Evolutionary conservation across 2,888 invertebrate genomes (phyloP).

Genomic region (Drosophila vallismaia): DNA sequence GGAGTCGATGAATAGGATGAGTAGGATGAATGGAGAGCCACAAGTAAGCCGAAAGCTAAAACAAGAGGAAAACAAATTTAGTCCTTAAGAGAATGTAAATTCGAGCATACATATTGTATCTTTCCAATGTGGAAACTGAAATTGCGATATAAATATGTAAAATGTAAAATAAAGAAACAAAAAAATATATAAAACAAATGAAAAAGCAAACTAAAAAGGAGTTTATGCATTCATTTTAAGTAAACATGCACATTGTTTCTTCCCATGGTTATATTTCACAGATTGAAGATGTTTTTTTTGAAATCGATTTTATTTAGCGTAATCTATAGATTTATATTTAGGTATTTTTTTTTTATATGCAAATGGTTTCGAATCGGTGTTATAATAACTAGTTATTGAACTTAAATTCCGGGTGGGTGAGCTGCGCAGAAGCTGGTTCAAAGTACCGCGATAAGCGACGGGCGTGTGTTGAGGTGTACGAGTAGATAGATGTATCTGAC

Average conservation of each 20-base stretch:
- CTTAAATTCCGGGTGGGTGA: slow-evolving; percentile 42
- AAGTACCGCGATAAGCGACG: slow-evolving; percentile 42
- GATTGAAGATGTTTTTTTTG: slow-evolving; percentile 25
- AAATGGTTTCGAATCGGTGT: slow-evolving; percentile 32
- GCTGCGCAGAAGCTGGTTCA: slow-evolving; percentile 40
- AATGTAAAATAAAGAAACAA: slow-evolving; percentile 80
- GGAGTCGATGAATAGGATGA: background rate
- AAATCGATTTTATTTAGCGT: slow-evolving; percentile 66
- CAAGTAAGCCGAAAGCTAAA: slow-evolving; percentile 52
- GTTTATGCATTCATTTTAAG: background rate
- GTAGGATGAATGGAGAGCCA: slow-evolving; percentile 42
- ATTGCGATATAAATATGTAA: slow-evolving; percentile 81
- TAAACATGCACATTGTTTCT: background rate
- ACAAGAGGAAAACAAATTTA: slow-evolving; percentile 70
- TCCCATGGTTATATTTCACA: background rate
- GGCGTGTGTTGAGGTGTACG: slow-evolving; percentile 19
- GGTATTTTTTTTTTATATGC: slow-evolving; percentile 27
- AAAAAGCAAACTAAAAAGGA: slow-evolving; percentile 22
- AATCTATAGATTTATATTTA: slow-evolving; percentile 36
- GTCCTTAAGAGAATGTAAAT: slow-evolving; percentile 72
- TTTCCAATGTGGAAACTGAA: slow-evolving; percentile 64
- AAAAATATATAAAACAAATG: slow-evolving; percentile 72
- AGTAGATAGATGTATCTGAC: slow-evolving; percentile 12
- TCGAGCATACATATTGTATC: slow-evolving; percentile 72
- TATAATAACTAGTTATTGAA: slow-evolving; percentile 41